phyloP scores from a whole-genome alignment of 2,797 vertebrate genomes.

The Oophaga sylvatica region DNA sequence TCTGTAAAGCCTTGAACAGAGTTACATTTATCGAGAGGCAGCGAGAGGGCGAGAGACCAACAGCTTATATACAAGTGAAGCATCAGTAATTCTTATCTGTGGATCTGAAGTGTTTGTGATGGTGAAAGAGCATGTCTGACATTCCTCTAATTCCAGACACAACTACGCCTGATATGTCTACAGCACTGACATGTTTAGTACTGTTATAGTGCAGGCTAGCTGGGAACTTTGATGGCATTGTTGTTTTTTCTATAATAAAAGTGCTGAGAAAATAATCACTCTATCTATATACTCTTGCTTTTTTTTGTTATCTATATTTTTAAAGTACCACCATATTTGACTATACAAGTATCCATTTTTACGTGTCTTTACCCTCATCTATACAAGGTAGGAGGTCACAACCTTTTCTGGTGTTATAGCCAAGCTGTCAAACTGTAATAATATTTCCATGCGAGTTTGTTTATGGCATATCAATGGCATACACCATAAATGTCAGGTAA shows the following conservation, averaged over 20 bases:
- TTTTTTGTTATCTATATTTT: background rate
- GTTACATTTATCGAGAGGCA: background rate
- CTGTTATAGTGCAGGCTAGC: conserved; percentile 6
- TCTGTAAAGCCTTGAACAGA: background rate
- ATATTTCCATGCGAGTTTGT: background rate
- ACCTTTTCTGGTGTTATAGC: background rate
- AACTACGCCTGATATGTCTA: conserved; percentile 52
- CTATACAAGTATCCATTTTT: background rate
- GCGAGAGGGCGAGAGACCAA: background rate
- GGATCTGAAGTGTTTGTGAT: conserved; percentile 55
- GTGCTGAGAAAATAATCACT: background rate
- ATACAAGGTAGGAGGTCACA: background rate
- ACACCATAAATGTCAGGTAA: background rate
- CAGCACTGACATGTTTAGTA: background rate
- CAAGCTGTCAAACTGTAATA: background rate
- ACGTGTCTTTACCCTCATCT: background rate
- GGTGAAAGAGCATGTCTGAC: conserved; percentile 52
- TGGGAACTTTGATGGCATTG: background rate
- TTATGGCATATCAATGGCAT: background rate
- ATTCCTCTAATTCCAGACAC: conserved; percentile 61
- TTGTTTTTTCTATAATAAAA: background rate
- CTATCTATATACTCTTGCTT: background rate
- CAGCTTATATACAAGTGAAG: conserved; percentile 18
- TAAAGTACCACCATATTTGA: background rate
- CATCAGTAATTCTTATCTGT: conserved; percentile 49